These are phyloP conservation scores for Nomada hirtipes DNA, from an alignment of 2,888 invertebrate species.

Conservation along the genomic window DNA sequence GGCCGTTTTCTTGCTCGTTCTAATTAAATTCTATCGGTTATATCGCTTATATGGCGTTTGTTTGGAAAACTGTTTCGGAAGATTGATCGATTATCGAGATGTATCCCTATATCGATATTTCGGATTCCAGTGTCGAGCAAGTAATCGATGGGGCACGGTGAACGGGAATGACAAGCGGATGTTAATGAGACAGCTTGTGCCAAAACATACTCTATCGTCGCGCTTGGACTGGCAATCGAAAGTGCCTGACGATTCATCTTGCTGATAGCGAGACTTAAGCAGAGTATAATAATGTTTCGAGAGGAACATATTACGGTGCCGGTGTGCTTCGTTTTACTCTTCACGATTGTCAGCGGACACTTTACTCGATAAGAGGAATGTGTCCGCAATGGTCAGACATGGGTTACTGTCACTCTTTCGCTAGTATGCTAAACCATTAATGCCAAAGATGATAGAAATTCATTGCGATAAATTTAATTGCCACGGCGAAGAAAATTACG, in stretches of 20 bases:
- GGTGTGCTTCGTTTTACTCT: not conserved
- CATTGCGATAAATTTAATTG: too few relatives aligned
- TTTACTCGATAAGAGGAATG: not conserved
- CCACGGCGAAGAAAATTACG: too few relatives aligned
- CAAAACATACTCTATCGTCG: slow-evolving; percentile 58
- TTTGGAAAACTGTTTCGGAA: too few relatives aligned
- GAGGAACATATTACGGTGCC: too few relatives aligned
- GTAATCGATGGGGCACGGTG: not conserved
- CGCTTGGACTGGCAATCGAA: slow-evolving; percentile 50
- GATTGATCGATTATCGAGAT: too few relatives aligned
- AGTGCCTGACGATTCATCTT: slow-evolving; percentile 40
- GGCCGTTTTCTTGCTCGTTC: not conserved
- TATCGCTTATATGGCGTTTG: too few relatives aligned
- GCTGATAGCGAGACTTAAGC: slow-evolving; percentile 16
- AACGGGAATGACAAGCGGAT: slow-evolving; percentile 36
- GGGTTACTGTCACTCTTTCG: too few relatives aligned
- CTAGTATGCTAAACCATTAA: too few relatives aligned
- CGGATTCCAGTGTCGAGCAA: too few relatives aligned
- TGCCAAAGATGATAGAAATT: too few relatives aligned
- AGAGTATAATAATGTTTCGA: too few relatives aligned
- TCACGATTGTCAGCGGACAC: not conserved
- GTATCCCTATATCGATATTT: too few relatives aligned
- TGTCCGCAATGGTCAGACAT: not conserved
- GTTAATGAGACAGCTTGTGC: slow-evolving; percentile 65
- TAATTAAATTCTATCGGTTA: not conserved